Base-by-base conservation (phyloP, 2,797 vertebrate species). In the Gambelia wislizenii region DNA sequence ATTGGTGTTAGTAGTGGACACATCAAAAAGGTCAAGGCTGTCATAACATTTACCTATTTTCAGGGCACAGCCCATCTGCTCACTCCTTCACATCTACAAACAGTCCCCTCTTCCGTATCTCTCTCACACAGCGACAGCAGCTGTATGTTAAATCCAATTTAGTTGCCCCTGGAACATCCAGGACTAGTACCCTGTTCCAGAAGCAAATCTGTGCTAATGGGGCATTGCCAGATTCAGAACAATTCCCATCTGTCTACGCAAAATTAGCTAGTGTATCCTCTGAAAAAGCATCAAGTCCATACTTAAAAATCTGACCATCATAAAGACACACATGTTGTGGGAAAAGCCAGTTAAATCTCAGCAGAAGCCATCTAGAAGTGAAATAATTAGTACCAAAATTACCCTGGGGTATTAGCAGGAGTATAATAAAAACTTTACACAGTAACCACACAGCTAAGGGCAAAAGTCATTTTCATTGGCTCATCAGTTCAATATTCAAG, bases 401-500 rank as follows among this genome's bases (percentile, higher is more conserved):
- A 64, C 42, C 22, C 3, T 30, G 81, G 59, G 85, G 25, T 0
- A 0, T 33, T 76, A 39, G 27, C 56, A 12, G 33, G 80, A 75
- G 80, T 0, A 0, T 0, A 13, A 1, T 74, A 76, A 61, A 79
- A 44, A 85, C 77, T 36, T 3, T 92, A 61, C 2, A 59, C 92
- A 10, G 36, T 74, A 18, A 2, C 56, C 79, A 82, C 36, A 75
- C n/a, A 61, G 27, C 10, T 0, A 44, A 75, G 78, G 44, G 72
- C 14, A 36, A 67, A 87, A 72, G 10, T 70, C 70, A 72, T 87
- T 70, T 82, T 86, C 47, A 56, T 80, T 22, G 81, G 42, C n/a
- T 82, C 4, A 89, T 1, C 2, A 90, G 87, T 86, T 74, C 4
- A 79, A 42, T 86, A 59, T 76, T 22, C 54, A 86, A 61, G 83